Evolutionary conservation across 2,113 vertebrate species (phyloP), one percentile per base, ranked within the genome.

Genomic region (Plestiodon gilberti): DNA sequence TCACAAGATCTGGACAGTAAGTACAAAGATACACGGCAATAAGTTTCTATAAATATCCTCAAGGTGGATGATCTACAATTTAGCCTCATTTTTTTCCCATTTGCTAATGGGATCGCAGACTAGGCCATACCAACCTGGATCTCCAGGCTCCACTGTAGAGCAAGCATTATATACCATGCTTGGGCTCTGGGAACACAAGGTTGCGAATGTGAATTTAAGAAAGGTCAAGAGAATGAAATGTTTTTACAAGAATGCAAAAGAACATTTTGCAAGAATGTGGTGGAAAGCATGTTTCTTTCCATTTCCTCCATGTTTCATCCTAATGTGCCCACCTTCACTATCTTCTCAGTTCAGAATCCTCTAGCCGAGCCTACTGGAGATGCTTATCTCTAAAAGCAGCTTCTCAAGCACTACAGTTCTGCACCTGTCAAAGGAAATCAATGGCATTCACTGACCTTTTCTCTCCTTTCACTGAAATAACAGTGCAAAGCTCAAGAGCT

Each of bases 401-500:
- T 67, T 52, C 48, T 79, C 4, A 13, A 78, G 17, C 33, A 62
- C 0, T 0, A 59, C 55, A 83, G 35, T n/a, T 78, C 43, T 35
- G 75, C 74, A 67, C 3, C 62, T 77, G 48, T 33, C 65, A 67
- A 28, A 86, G 80, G 83, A 6, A n/a, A 13, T 15, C 65, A 80
- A 61, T 25, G 77, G 30, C 33, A 71, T 90, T 83, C 80, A 57
- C 17, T 87, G 38, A 14, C 87, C 73, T 84, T 88, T 88, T 80
- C 38, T 22, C 79, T 59, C 73, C 70, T 57, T 81, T 83, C 57
- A 48, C n/a, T 78, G 76, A 81, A 89, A 88, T 13, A 48, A 77
- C 69, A 83, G 43, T 28, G 30, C 38, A 90, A 82, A 91, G 90
- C 85, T 83, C 40, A 92, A 91, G 76, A 84, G 43, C 76, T 79